Evolutionary conservation across 2,797 vertebrate genomes (phyloP).

Genomic region (Macrochelys suwanniensis): DNA sequence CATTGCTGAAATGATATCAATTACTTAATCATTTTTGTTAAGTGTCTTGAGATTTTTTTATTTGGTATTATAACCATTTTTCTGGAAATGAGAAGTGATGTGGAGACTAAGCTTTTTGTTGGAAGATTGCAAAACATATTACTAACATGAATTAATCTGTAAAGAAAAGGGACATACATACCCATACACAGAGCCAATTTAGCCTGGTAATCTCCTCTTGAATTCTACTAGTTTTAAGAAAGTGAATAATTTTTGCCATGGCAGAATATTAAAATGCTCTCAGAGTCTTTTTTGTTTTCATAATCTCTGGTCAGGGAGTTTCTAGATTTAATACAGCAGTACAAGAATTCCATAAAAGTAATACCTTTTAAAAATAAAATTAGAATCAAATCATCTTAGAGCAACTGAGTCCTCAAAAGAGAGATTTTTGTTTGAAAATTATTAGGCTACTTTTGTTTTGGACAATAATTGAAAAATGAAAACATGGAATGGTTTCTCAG

Average conservation of each 20-base stretch:
- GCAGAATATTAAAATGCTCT: neutral
- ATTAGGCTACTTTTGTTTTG: neutral
- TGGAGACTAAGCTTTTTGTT: neutral
- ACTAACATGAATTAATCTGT: neutral
- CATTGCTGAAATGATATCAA: neutral
- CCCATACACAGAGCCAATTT: neutral
- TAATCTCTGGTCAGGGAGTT: neutral
- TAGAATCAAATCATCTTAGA: neutral
- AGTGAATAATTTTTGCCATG: neutral
- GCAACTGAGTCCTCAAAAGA: neutral
- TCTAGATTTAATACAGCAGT: neutral
- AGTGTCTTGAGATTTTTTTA: neutral
- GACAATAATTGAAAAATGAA: neutral
- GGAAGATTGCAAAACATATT: neutral
- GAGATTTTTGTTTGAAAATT: neutral
- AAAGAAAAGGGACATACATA: neutral
- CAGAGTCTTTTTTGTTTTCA: neutral
- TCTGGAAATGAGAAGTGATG: neutral
- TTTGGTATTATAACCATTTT: neutral
- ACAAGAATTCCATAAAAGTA: neutral
- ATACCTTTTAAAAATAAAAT: neutral
- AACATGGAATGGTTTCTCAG: neutral
- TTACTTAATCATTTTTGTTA: neutral
- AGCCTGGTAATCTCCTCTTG: neutral
- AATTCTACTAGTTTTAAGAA: neutral